These are phyloP conservation scores for Trogon melanurus DNA, from an alignment of 2,113 vertebrate genomes.

Conservation along the genomic window DNA sequence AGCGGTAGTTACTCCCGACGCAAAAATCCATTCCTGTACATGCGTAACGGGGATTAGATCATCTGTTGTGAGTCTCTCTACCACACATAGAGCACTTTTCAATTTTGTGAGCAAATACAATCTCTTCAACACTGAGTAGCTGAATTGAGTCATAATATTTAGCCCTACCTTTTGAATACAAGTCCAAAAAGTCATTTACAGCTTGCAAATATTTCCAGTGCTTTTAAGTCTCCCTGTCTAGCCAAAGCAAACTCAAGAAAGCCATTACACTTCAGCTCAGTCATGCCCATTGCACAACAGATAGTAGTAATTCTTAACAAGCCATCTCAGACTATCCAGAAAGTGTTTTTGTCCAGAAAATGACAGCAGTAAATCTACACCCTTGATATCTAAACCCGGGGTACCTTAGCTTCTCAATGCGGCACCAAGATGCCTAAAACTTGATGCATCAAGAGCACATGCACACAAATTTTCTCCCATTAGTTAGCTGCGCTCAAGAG, in stretches of 20 bases:
- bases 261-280: background rate
- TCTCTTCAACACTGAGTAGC: background rate
- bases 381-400: background rate
- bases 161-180: background rate
- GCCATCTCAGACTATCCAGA: background rate
- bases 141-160: background rate
- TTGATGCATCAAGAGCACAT: accelerated
- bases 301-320: background rate
- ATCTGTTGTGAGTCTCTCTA: background rate
- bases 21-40: background rate
- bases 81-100: background rate
- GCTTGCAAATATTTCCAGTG: background rate
- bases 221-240: background rate
- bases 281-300: slow-evolving; percentile 6
- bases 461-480: background rate
- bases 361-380: background rate
- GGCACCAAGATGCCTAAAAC: background rate
- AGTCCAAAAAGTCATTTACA: background rate
- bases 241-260: slow-evolving; percentile 12
- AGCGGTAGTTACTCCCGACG: background rate
- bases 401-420: background rate
- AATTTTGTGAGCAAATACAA: background rate
- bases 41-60: background rate
- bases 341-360: background rate
- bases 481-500: background rate